Percentiles rank a stretch among this genome's conserved stretches.
Evolutionary conservation across 2,888 invertebrate species (phyloP).

Genomic region (Pristionchus fissidentatus): DNA sequence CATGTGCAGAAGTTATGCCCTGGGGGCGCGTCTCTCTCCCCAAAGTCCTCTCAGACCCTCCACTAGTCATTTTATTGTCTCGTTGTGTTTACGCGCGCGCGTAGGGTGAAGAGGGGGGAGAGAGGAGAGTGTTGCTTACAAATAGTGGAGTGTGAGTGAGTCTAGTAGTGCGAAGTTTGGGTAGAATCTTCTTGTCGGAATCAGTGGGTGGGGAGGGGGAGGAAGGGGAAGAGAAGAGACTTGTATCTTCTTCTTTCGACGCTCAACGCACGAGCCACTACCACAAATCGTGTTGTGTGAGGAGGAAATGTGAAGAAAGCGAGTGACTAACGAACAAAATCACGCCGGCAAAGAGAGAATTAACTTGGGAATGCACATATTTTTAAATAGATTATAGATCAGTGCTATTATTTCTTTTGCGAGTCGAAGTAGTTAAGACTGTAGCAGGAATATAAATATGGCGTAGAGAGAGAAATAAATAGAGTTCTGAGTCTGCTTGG

Average conservation of each 20-base stretch:
- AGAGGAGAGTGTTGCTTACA: constrained; percentile 40
- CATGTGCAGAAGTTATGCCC: background rate
- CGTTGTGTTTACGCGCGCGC: constrained; percentile 29
- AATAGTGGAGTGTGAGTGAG: constrained; percentile 29
- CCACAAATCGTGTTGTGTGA: constrained; percentile 9
- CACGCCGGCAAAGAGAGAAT: no score
- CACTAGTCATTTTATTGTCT: constrained; percentile 48
- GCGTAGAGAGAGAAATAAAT: no score
- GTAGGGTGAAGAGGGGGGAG: constrained; percentile 11
- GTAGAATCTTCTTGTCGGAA: constrained; percentile 17
- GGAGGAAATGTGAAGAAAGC: background rate
- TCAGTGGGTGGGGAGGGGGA: constrained; percentile 23
- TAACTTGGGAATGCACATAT: no score
- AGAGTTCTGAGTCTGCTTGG: no score
- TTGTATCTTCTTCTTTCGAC: no score
- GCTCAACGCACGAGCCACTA: background rate
- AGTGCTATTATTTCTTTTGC: no score
- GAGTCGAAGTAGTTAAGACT: no score
- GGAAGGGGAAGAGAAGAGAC: background rate
- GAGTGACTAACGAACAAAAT: background rate
- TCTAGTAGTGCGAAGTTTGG: background rate
- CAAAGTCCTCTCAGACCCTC: constrained; percentile 15
- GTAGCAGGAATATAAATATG: no score
- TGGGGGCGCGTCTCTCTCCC: background rate
- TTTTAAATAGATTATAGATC: no score